Evolutionary conservation across 2,888 invertebrate species (phyloP), one percentile per base, ranked within the genome.

Genomic region (Ommatoiulus sabulosus): DNA sequence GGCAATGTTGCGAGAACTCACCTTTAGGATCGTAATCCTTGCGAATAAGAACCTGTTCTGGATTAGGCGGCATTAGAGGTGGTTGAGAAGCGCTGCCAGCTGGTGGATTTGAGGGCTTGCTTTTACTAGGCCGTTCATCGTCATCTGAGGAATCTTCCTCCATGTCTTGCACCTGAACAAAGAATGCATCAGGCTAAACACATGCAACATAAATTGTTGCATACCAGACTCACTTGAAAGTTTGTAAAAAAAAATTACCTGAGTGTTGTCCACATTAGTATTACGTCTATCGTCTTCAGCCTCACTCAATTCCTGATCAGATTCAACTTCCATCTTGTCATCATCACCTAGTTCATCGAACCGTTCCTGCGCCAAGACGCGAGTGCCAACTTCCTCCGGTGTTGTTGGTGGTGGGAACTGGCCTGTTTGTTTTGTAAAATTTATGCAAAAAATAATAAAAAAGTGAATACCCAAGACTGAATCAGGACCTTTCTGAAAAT

Each of bases 321-420:
- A 89, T 24, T 89, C 89, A 24, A 89, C 89, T 89, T 89, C 89
- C 89, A 89, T 89, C 89, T 91, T 88, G 86, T 84, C 90, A 24
- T 90, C 89, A 43, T 85, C 88, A 80, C 90, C 90, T 24, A 90
- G 90, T n/a, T 91, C 91, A 88, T 92, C 91, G 17, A 91, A 90
- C 52, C 92, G 91, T 90, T 95, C 95, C 93, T 97, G 97, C 93
- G 98, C 97, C 0, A 99, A 93, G 87, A 99, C 96, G 89, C 99
- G 94, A 1, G 98, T 98, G 2, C 99, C 99, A 0, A 99, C 99
- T 93, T 99, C 98, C 90, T 98, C 96, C 0, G 99, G 98, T 6
- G 98, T 99, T 0, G 99, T 99, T 0, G 99, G 99, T 3, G 99
- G 97, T 0, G 99, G 99, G 92, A 99, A 97, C 92, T 98, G 97